Evolutionary conservation across 2,888 invertebrate genomes (phyloP), one percentile per base, ranked within the genome.

Genomic region (Elysia crispata): DNA sequence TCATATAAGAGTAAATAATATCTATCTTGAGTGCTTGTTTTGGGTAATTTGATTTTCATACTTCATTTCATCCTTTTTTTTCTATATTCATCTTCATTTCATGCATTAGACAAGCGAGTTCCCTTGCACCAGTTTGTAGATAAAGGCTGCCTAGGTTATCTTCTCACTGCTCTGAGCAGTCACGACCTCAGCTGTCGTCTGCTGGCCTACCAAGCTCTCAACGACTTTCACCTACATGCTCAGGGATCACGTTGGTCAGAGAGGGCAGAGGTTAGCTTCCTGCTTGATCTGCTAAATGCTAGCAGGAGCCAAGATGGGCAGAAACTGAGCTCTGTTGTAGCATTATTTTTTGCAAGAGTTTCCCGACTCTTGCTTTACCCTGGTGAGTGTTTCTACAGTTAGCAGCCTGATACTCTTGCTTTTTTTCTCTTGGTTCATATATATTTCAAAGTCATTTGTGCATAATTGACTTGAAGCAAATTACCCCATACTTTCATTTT

Each of bases 281-380:
- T 95, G 87, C 93, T 96, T 70, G 94, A 94, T 85, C 94, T 95
- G 0, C 87, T 96, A 6, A 94, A 95, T 33, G 94, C 94, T 87
- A 95, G 95, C 86, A 90, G 95, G 20, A 89, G 92, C 0, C 91
- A 85, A 31, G 81, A 88, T 78, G 91, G 93, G 90, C 93, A 93
- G 70, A 93, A 93, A 69, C 89, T 95, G 20, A 94, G 95, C 11
- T 94, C 94, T 54, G 93, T 95, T 18, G 93, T 94, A 20, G 94
- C 95, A 0, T 92, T 95, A 62, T 96, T 96, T 91, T 93, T 97
- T 77, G 95, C 96, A 0, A 94, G 94, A 86, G 94, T 95, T 23
- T 94, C 95, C 0, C 94, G 95, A 87, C 93, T 96, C 8, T 94
- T 96, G 82, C 94, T 95, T 0, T 94, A 95, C 82, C 96, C 97